Evolutionary conservation across 2,113 vertebrate species (phyloP).

Genomic region (Oceanodroma tethys): DNA sequence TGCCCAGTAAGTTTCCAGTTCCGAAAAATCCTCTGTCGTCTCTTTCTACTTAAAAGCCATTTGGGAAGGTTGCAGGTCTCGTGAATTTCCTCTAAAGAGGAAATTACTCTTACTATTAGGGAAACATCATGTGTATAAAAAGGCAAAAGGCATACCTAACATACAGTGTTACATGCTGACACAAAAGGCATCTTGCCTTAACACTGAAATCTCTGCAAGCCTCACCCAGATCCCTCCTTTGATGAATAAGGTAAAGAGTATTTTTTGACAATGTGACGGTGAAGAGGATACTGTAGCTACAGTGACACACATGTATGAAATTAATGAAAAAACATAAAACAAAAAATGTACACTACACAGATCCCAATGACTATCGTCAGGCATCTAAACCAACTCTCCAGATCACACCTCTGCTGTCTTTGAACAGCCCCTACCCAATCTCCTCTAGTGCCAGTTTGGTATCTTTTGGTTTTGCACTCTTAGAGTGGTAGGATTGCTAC

Average conservation of each 20-base stretch:
- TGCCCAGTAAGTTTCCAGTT: not conserved
- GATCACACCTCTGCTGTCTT: slow-evolving; percentile 46
- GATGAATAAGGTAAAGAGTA: not conserved
- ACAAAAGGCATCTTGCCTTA: not conserved
- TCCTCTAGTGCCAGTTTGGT: not conserved
- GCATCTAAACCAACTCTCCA: slow-evolving; percentile 53
- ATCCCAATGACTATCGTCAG: slow-evolving; percentile 1
- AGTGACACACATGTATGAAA: slow-evolving; percentile 44
- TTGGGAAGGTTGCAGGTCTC: not conserved
- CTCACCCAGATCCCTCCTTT: not conserved
- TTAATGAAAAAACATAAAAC: slow-evolving; percentile 50
- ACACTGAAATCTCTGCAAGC: not conserved
- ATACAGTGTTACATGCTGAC: not conserved
- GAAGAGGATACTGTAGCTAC: slow-evolving; percentile 42
- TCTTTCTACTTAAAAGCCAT: not conserved
- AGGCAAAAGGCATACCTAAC: not conserved
- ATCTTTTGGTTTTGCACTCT: not conserved
- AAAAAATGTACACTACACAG: slow-evolving; percentile 37
- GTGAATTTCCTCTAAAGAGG: not conserved
- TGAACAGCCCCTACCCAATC: not conserved
- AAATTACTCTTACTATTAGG: not conserved
- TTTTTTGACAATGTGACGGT: not conserved
- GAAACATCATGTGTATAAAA: not conserved
- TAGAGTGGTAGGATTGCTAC: not conserved
- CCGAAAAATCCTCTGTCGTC: not conserved